A percentile compares a stretch with the other conserved stretches of the same genome.
Evolutionary conservation across 1,140 invertebrate genomes (phyloP).

Genomic region (Mya arenaria): DNA sequence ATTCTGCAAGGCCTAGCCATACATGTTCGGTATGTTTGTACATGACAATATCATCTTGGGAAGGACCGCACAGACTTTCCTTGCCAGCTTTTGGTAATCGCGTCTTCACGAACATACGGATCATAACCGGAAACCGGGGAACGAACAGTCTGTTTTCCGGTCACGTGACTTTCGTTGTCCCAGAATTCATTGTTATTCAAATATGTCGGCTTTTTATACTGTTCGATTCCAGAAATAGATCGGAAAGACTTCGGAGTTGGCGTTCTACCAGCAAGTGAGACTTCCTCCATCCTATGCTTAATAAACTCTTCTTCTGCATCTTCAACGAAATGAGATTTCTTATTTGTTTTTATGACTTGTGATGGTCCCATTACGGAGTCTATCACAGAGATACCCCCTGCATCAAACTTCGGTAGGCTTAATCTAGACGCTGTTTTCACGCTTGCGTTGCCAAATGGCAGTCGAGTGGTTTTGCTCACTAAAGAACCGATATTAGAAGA

Average conservation of each 20-base stretch:
- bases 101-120: not conserved
- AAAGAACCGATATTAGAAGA: not conserved
- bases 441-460: not conserved
- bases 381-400: constrained; percentile 33
- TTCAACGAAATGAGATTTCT: constrained; percentile 22
- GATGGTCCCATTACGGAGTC: constrained; percentile 18
- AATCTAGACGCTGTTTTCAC: not conserved
- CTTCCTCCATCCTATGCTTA: not conserved
- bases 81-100: not conserved
- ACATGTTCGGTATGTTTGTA: too few species aligned
- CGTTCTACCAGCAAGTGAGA: not conserved
- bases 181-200: constrained; percentile 36
- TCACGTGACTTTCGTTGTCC: constrained; percentile 41
- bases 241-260: constrained; percentile 10
- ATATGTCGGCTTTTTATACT: constrained; percentile 28
- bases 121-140: constrained; percentile 28
- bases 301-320: constrained; percentile 33
- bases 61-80: not conserved
- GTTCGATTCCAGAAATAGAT: not conserved
- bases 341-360: constrained; percentile 23
- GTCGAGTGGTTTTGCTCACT: not conserved
- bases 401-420: constrained; percentile 22
- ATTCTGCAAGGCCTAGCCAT: too few species aligned
- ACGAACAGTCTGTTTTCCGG: not conserved
- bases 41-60: not conserved